Base-by-base conservation (phyloP, 37 sponge, comb jelly and placozoan genomes). In the Cladorhizidae sp. region DNA sequence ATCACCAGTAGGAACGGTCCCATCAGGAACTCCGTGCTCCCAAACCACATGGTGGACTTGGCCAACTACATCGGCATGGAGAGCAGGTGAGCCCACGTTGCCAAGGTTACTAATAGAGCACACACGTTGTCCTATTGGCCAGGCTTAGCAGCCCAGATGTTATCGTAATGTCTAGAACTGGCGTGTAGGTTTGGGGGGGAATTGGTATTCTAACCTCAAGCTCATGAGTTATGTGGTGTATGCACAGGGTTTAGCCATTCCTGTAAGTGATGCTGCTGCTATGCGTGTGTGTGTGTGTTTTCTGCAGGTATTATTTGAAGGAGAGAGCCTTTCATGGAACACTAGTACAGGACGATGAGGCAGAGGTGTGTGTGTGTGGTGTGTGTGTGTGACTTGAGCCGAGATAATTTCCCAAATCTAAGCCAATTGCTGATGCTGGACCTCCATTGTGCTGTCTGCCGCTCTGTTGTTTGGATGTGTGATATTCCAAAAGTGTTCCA, bases 1-100 rank as follows among this genome's bases (percentile, higher is more conserved):
- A 86, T 90, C 9, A 68, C 80, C 55, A 85, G 86, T 49, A 51
- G 79, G 50, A 81, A 82, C 52, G 91, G 86, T 0, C 91, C 91
- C 33, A 90, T 90, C 39, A 64, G 81, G 35, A 90, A 90, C 86
- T 90, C 91, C 28, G 86, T 85, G 18, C 75, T 90, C 38, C 80
- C 86, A 7, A 79, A 81, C 45, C 86, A 85, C 68, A 59, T 85
- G 65, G 64, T 86, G 50, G 91, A 90, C 40, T 70, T 90, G 28
- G 86, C 86, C 55, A 90, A 90, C 77, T 81, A 49, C 50, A 81
- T 86, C 64, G 86, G 79, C 0, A 67, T 90, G 33, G 82, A 73
- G 64, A 90, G 91, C 91, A 90, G 91, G 91, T 90, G 29, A 61
- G 74, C 2, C n/a, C 17, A 22, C 35, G 38, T n/a, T n/a, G n/a